A percentile compares a stretch with the other conserved stretches of the same genome.
Evolutionary conservation across 1,140 invertebrate species (phyloP).

Genomic region (Yoshiicerus persimilis): DNA sequence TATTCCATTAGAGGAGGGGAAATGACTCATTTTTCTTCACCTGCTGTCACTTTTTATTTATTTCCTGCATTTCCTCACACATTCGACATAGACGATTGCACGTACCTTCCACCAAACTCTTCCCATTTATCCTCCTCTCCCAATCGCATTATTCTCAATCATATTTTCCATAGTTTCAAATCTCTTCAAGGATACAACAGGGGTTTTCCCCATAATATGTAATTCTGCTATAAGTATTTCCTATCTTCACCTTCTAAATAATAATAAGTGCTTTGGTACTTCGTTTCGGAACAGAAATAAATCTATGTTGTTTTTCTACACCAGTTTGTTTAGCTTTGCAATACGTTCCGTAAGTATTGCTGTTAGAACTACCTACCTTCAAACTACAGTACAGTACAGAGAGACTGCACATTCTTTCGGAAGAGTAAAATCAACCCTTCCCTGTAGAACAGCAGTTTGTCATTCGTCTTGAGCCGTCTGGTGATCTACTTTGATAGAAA

Average conservation of each 20-base stretch:
- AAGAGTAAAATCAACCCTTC: neutral
- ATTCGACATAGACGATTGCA: neutral
- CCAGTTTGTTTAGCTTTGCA: no score
- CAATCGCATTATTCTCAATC: neutral
- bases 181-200: neutral
- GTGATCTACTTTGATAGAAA: neutral
- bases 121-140: neutral
- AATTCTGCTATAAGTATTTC: neutral
- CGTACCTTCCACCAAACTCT: neutral
- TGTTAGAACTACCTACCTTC: neutral
- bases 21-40: constrained; percentile 30
- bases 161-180: neutral
- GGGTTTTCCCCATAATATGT: neutral
- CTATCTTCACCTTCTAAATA: no score
- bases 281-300: no score
- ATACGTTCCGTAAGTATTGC: no score
- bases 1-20: constrained; percentile 27
- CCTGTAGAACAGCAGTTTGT: neutral
- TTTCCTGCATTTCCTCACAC: neutral
- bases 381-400: neutral
- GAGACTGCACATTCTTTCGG: neutral
- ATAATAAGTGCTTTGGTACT: no score
- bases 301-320: no score
- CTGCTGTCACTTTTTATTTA: constrained; percentile 25
- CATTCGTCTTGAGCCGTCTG: constrained; percentile 9